phyloP scores from a whole-genome alignment of 2,888 invertebrate species.

The Agrochola lota region DNA sequence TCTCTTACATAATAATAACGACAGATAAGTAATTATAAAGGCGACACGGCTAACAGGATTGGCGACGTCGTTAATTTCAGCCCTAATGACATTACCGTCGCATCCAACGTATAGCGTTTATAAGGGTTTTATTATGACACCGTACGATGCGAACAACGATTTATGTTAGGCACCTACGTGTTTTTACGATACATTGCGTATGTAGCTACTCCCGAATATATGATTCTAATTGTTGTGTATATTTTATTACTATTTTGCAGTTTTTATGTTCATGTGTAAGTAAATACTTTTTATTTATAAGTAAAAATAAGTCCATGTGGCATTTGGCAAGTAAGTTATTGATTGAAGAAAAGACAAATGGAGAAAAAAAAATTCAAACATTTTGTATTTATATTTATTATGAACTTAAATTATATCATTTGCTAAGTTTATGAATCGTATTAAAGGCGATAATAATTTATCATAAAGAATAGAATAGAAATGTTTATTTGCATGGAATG shows the following conservation, averaged over 20 bases:
- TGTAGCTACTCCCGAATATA: too few relatives aligned
- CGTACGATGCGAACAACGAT: conserved; percentile 19
- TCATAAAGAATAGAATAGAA: background rate
- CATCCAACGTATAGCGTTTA: conserved; percentile 61
- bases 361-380: too few relatives aligned
- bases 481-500: background rate
- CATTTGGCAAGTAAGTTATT: background rate
- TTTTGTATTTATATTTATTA: too few relatives aligned
- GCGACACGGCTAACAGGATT: conserved; percentile 67
- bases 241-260: too few relatives aligned
- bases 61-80: conserved; percentile 65
- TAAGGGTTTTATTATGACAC: conserved; percentile 61
- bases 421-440: background rate
- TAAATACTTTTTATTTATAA: too few relatives aligned
- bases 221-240: too few relatives aligned
- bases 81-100: conserved; percentile 64
- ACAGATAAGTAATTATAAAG: conserved; percentile 61
- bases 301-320: too few relatives aligned
- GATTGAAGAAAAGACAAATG: background rate
- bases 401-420: background rate
- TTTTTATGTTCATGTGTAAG: too few relatives aligned
- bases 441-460: background rate
- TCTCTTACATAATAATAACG: conserved; percentile 40
- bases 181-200: conserved; percentile 7
- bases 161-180: conserved; percentile 11